Percentiles rank a stretch among this genome's conserved stretches.
Conservation (phyloP, 2,113 vertebrate species). For the Lampris megalopsis region DNA sequence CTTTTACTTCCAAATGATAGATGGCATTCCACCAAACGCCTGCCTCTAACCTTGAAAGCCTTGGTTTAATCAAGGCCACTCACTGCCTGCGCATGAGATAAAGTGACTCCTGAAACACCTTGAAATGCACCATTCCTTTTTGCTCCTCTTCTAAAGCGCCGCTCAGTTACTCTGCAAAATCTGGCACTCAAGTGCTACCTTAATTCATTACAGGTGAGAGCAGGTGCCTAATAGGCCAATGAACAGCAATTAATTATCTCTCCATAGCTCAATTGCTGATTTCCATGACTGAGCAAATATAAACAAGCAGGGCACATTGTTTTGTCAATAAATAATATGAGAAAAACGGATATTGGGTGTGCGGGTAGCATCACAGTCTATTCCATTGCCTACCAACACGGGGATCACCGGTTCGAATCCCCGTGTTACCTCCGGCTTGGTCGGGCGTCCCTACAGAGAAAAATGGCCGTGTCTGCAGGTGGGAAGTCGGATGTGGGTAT, state of each 20-base stretch:
- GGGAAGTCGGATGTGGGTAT: no score
- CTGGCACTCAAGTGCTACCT: constrained; percentile 20
- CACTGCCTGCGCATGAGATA: constrained; percentile 59
- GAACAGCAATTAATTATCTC: constrained; percentile 19
- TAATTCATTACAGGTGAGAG: constrained; percentile 22
- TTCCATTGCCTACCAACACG: no score
- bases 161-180: constrained; percentile 6
- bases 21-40: constrained; percentile 74
- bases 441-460: no score
- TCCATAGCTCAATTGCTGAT: not conserved
- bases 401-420: no score
- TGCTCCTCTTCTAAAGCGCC: not conserved
- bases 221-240: not conserved
- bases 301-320: not conserved
- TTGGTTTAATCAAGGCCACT: constrained; percentile 60
- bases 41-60: constrained; percentile 74
- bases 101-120: constrained; percentile 53
- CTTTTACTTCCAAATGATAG: constrained; percentile 77
- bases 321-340: no score
- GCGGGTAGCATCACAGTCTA: no score
- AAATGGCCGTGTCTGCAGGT: no score
- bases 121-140: constrained; percentile 25
- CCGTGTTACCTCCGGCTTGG: no score
- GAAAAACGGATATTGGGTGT: no score
- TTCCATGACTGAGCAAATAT: not conserved